A percentile compares a stretch with the other conserved stretches of the same genome.
Conservation (phyloP, 2,797 vertebrate species). For the Poeciliopsis turneri region DNA sequence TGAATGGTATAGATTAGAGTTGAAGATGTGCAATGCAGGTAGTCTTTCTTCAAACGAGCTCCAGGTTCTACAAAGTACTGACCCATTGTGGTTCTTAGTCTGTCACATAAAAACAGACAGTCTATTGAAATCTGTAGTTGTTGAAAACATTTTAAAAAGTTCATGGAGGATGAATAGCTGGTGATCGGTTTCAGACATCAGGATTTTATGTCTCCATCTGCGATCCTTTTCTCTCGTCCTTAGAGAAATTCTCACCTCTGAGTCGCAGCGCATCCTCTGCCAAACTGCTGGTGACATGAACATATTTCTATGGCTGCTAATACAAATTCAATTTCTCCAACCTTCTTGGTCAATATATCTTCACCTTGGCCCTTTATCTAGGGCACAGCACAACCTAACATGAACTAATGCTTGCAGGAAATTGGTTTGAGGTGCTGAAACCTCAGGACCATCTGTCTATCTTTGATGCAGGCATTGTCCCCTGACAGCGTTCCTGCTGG, state of each 20-base stretch:
- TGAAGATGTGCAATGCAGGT: not conserved
- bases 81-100: not conserved
- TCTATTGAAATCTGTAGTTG: not conserved
- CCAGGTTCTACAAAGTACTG: not conserved
- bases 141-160: not conserved
- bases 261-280: constrained; percentile 10
- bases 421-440: constrained; percentile 61
- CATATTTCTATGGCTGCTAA: not conserved
- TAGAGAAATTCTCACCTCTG: constrained; percentile 2
- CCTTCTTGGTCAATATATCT: constrained; percentile 36
- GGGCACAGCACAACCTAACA: constrained; percentile 41
- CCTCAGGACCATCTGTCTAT: constrained; percentile 66
- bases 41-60: not conserved
- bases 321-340: constrained; percentile 30
- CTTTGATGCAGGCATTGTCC: constrained; percentile 61
- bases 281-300: constrained; percentile 16
- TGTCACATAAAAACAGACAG: too few species aligned
- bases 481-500: constrained; percentile 45
- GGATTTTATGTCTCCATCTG: constrained; percentile 1
- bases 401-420: constrained; percentile 48
- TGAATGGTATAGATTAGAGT: not conserved
- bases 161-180: not conserved
- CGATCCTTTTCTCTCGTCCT: constrained; percentile 13
- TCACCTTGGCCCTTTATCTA: constrained; percentile 47
- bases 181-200: not conserved